These are phyloP conservation scores for Leptinotarsa tumamoca DNA, from an alignment of 2,888 invertebrate genomes.

Conservation along the genomic window DNA sequence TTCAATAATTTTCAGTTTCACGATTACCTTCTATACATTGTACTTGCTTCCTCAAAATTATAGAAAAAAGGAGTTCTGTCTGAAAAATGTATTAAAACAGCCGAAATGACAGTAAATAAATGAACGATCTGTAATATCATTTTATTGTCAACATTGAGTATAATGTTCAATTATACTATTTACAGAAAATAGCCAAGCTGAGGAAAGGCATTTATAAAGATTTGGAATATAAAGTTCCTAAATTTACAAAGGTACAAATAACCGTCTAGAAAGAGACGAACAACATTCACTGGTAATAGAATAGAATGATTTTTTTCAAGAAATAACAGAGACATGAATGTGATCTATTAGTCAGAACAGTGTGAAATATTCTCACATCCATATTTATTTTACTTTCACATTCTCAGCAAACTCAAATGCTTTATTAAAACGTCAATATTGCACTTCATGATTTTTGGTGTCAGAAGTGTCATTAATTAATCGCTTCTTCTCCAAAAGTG, in stretches of 20 bases:
- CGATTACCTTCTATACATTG: no score
- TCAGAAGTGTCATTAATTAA: no score
- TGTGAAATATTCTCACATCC: neutral
- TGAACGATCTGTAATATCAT: slow-evolving; percentile 18
- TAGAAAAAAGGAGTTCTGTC: neutral
- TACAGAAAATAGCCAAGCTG: slow-evolving; percentile 15
- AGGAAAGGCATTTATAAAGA: slow-evolving; percentile 18
- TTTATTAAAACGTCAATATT: no score
- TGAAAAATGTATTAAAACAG: neutral
- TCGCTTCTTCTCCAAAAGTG: no score
- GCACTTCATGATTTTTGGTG: no score
- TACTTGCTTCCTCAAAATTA: neutral
- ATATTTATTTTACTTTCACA: no score
- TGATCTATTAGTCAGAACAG: neutral
- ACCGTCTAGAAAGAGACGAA: slow-evolving; percentile 18
- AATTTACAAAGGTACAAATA: slow-evolving; percentile 17
- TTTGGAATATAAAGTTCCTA: slow-evolving; percentile 14
- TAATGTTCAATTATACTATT: slow-evolving; percentile 33
- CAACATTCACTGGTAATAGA: slow-evolving; percentile 9
- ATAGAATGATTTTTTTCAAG: slow-evolving; percentile 12
- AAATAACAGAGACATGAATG: slow-evolving; percentile 3
- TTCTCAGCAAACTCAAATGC: no score
- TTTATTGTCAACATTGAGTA: slow-evolving; percentile 48
- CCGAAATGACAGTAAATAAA: neutral
- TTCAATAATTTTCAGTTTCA: no score